Evolutionary conservation across 2,797 vertebrate genomes (phyloP).

Genomic region (Sternarchorhynchus goeldii): DNA sequence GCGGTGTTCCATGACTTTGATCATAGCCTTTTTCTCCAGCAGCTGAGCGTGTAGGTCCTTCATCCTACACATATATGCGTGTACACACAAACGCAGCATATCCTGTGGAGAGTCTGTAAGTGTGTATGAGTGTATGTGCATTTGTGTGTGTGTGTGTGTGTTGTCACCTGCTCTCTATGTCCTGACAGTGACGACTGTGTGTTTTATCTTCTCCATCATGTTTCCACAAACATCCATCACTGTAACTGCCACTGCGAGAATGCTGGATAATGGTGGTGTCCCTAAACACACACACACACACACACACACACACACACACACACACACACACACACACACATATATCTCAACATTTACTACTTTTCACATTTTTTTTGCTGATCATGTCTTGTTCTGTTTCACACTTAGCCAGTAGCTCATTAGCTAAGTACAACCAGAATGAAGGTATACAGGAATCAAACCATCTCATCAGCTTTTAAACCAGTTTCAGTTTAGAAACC

Average conservation of each 20-base stretch:
- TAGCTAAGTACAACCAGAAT: too few relatives aligned
- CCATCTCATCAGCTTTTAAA: too few relatives aligned
- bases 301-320: constrained; percentile 34
- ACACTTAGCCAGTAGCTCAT: too few relatives aligned
- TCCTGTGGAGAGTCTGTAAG: background rate
- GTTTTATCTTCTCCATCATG: constrained; percentile 82
- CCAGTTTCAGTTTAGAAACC: too few relatives aligned
- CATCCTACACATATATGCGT: constrained; percentile 68
- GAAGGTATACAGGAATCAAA: too few relatives aligned
- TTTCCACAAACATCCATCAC: constrained; percentile 77
- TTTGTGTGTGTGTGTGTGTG: constrained; percentile 37
- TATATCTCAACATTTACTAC: background rate
- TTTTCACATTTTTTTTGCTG: background rate
- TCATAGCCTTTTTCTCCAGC: constrained; percentile 88
- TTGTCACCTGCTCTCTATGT: constrained; percentile 84
- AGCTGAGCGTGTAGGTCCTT: constrained; percentile 88
- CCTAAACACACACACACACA: constrained; percentile 62
- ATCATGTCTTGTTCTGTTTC: background rate
- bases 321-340: constrained; percentile 21
- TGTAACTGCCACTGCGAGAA: constrained; percentile 80
- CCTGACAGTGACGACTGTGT: constrained; percentile 79
- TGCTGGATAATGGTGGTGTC: constrained; percentile 76
- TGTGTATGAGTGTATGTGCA: background rate
- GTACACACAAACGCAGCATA: background rate
- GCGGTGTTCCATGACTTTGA: constrained; percentile 86